phyloP scores from a whole-genome alignment of 2,113 vertebrate species.

The Probosciger aterrimus region DNA sequence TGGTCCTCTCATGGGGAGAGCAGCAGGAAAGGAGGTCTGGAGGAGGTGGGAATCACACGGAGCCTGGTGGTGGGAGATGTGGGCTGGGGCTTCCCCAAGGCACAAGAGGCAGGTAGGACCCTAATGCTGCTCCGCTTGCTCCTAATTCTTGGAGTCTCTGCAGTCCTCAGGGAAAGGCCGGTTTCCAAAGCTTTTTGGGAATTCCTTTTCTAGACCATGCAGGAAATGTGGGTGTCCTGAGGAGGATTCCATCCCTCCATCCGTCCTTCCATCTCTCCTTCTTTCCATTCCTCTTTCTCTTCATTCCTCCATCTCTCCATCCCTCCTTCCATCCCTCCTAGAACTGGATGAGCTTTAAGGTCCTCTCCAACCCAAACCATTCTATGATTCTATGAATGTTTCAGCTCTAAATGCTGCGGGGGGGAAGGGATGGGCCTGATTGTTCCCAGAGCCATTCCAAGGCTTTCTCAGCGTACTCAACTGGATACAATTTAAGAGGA shows the following conservation, averaged over 20 bases:
- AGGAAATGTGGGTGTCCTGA: not conserved
- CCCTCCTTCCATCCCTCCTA: not conserved
- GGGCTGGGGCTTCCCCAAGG: not conserved
- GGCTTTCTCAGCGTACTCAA: accelerated
- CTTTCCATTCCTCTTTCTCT: not conserved
- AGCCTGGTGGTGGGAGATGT: not conserved
- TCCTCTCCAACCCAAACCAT: not conserved
- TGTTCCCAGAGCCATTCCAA: not conserved
- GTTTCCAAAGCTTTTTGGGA: not conserved
- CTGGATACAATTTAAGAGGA: accelerated
- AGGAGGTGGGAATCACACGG: not conserved
- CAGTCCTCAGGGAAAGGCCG: too few relatives aligned
- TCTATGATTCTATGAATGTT: not conserved
- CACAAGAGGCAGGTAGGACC: not conserved
- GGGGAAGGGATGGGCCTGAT: too few relatives aligned
- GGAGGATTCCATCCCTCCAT: not conserved
- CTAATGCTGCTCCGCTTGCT: accelerated
- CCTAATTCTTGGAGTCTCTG: not conserved
- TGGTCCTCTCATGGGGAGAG: not conserved
- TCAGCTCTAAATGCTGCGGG: accelerated
- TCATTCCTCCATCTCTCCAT: not conserved
- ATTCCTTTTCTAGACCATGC: not conserved
- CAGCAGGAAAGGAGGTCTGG: not conserved
- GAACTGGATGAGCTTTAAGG: not conserved
- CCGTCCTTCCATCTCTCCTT: not conserved